phyloP scores from a whole-genome alignment of 2,888 invertebrate genomes.

The Antitype chi region DNA sequence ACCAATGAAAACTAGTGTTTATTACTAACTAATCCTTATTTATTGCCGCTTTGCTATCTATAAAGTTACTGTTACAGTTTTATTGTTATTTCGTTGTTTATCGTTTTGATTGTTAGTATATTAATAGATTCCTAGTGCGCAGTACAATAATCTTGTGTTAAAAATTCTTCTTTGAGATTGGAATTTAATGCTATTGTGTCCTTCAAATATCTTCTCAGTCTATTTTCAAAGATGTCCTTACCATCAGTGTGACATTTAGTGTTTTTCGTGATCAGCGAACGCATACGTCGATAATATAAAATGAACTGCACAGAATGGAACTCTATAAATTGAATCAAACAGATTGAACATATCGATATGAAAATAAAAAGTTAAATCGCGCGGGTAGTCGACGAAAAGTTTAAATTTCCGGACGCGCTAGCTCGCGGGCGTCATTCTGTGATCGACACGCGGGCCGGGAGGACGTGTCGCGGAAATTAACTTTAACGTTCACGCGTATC shows the following conservation, averaged over 20 bases:
- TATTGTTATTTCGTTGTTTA: slow-evolving; percentile 35
- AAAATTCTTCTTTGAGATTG: not conserved
- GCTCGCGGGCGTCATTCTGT: slow-evolving; percentile 60
- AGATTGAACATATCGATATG: slow-evolving; percentile 53
- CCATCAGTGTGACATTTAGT: not conserved
- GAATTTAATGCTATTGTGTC: not conserved
- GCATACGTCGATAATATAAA: slow-evolving; percentile 8
- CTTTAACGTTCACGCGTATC: slow-evolving; percentile 63
- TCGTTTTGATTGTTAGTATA: slow-evolving; percentile 19
- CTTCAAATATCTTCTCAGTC: not conserved
- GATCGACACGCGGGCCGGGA: slow-evolving; percentile 56
- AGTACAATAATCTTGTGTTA: slow-evolving; percentile 19
- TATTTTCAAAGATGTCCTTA: not conserved
- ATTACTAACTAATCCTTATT: slow-evolving; percentile 38
- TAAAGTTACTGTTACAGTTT: not conserved
- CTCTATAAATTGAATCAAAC: slow-evolving; percentile 46
- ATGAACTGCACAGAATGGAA: slow-evolving; percentile 35
- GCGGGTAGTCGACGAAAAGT: slow-evolving; percentile 75
- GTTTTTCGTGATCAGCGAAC: not conserved
- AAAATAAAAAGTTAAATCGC: slow-evolving; percentile 62
- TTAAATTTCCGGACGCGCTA: slow-evolving; percentile 75
- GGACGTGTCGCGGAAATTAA: slow-evolving; percentile 76
- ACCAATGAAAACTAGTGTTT: slow-evolving; percentile 27
- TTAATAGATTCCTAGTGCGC: not conserved
- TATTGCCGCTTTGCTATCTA: slow-evolving; percentile 5